Base-by-base conservation (phyloP, 2,888 invertebrate species). In the Hemaris fuciformis region DNA sequence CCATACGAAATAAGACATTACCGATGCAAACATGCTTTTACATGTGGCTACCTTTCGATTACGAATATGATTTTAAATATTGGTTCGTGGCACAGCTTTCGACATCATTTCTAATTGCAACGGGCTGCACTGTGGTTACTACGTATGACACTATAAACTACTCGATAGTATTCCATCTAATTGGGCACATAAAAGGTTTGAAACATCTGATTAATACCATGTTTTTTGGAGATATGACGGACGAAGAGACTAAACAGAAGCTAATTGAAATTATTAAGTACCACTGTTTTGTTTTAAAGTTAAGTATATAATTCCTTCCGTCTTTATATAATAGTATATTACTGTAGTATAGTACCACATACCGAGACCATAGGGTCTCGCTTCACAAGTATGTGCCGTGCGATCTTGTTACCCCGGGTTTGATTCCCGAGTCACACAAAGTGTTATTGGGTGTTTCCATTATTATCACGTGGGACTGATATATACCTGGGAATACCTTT, bases 21-120 rank as follows among this genome's bases (percentile, higher is more conserved):
- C 72, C 67, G 22, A 64, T 80, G 6, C 75, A 79, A 67, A 83
- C 79, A 5, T 71, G 75, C 34, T 53, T 80, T 1, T 83, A 80
- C 41, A 48, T 80, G 38, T 75, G 76, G 74, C 62, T 79, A 63
- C 84, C 83, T 1, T 75, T 78, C 23, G 81, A 83, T 34, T 83
- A 83, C 41, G 74, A 73, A 38, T 77, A 75, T 46, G 69, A 80
- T 38, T 75, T 69, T 27, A 62, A 57, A 3, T 70, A 75, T 31
- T 84, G 79, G 77, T 25, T 67, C 1, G 42, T 77, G 0, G 8
- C 61, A 0, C 20, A 72, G 0, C 74, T 76, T 25, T 34, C 69
- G 0, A 77, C 79, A 22, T 46, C 61, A 7, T 63, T 61, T 10
- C n/a, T 53, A 0, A 0, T 64, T 2, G 66, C 65, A 8, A 61